Conservation (phyloP, 2,113 vertebrate genomes). For the Neodon shergylaensis region DNA sequence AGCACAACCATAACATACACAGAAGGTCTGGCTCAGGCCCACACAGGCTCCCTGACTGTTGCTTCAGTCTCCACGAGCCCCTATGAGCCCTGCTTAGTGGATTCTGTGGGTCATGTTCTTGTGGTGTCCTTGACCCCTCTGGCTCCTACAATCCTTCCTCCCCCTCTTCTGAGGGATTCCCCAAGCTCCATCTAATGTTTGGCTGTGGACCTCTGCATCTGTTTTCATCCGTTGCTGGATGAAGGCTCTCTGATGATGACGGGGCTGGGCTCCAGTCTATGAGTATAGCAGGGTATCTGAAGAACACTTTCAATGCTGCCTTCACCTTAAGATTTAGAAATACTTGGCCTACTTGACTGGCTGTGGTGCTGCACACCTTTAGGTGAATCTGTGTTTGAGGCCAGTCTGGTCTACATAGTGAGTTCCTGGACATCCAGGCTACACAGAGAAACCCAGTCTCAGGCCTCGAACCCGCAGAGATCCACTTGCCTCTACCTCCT, state of each 20-base stretch:
- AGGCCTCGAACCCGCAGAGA: too few species aligned
- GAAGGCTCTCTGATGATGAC: neutral
- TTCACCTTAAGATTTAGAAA: slow-evolving; percentile 77
- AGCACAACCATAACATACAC: neutral
- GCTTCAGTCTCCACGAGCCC: neutral
- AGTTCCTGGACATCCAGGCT: neutral
- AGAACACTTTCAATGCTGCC: slow-evolving; percentile 53
- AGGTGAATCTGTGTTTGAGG: neutral
- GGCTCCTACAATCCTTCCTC: neutral
- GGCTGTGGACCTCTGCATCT: neutral
- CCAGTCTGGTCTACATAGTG: neutral
- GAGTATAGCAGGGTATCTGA: neutral
- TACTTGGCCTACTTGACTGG: neutral
- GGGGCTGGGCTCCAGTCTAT: neutral
- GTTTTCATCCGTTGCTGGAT: neutral
- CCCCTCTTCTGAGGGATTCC: neutral
- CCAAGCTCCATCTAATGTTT: neutral
- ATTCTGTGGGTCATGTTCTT: neutral
- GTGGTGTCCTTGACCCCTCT: neutral
- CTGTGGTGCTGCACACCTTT: neutral
- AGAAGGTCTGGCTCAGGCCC: neutral
- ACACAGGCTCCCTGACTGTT: neutral
- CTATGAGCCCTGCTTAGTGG: neutral
- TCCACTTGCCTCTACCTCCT: too few species aligned
- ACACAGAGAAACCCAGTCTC: neutral